A percentile compares a stretch with the other conserved stretches of the same genome.
phyloP scores from a whole-genome alignment of 2,888 invertebrate species.

The Anodontia alba region DNA sequence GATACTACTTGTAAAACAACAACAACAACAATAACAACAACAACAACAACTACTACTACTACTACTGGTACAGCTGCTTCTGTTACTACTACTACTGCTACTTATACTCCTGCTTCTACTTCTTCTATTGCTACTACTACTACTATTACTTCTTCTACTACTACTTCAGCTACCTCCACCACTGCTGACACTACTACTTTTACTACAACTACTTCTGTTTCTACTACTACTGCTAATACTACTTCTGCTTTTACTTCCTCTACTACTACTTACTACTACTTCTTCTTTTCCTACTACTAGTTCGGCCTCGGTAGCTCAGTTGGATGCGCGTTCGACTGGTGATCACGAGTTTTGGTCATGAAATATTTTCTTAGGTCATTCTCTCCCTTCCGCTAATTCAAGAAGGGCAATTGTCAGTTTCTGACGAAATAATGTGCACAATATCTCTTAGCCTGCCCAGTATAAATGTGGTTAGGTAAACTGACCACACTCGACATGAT shows the following conservation, averaged over 20 bases:
- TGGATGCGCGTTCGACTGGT: too few species aligned
- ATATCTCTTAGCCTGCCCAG: too few species aligned
- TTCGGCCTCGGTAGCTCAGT: too few species aligned
- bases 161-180: not conserved
- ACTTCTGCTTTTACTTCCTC: not conserved
- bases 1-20: not conserved
- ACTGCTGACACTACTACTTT: not conserved
- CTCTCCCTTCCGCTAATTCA: too few species aligned
- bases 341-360: too few species aligned
- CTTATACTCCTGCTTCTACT: not conserved
- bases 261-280: not conserved
- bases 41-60: not conserved
- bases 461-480: too few species aligned
- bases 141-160: not conserved
- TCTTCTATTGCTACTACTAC: not conserved
- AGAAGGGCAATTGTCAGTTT: too few species aligned
- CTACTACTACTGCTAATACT: not conserved
- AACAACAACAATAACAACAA: not conserved
- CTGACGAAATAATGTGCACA: too few species aligned
- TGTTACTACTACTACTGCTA: not conserved
- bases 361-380: too few species aligned
- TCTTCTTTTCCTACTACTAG: not conserved
- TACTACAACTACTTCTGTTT: not conserved
- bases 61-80: not conserved
- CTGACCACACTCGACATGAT: too few species aligned